Conservation (phyloP, 2,113 vertebrate genomes). For the Eublepharis macularius region DNA sequence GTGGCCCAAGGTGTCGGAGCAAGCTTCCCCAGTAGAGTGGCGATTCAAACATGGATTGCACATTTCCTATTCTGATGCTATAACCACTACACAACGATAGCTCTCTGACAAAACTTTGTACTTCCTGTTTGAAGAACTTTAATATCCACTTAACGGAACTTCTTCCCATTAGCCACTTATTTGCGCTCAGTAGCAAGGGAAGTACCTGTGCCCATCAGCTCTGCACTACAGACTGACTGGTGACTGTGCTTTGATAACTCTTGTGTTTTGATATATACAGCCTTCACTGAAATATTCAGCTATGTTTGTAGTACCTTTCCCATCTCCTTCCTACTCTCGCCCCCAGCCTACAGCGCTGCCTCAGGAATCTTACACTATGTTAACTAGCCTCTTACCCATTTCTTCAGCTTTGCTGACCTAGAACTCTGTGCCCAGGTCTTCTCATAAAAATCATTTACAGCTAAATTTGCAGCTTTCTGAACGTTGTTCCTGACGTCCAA, state of each 20-base stretch:
- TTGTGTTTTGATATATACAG: not conserved
- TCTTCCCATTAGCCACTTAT: not conserved
- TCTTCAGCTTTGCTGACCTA: not conserved
- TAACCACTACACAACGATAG: no score
- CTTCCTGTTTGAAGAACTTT: not conserved
- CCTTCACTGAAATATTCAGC: not conserved
- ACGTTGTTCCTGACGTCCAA: not conserved
- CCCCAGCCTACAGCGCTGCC: not conserved
- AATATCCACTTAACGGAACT: not conserved
- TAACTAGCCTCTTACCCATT: not conserved
- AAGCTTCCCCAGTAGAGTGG: no score
- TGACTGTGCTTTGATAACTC: not conserved
- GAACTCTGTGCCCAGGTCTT: not conserved
- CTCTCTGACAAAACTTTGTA: not conserved
- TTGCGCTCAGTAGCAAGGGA: not conserved
- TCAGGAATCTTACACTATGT: not conserved
- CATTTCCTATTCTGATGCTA: no score
- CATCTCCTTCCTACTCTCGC: not conserved
- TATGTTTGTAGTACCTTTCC: not conserved
- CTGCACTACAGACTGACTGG: not conserved
- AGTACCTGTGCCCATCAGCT: not conserved
- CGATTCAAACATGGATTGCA: no score
- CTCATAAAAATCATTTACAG: not conserved
- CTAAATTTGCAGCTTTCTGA: conserved; percentile 11
- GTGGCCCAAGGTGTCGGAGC: no score